Base-by-base conservation (phyloP, 2,888 invertebrate species). In the Sarcophaga rosellei region DNA sequence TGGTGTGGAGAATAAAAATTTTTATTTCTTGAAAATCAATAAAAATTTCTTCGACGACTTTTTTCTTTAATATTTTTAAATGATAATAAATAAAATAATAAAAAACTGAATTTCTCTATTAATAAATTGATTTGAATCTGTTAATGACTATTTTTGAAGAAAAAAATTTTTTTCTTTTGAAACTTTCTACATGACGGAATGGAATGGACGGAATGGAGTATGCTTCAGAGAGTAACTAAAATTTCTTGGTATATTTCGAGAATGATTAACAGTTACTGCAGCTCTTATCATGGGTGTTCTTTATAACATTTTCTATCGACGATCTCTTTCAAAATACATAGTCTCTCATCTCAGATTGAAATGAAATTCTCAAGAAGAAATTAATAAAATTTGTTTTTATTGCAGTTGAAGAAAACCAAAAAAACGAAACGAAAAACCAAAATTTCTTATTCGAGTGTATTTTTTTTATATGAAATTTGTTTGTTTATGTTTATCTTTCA, bases 81-180 rank as follows among this genome's bases (percentile, higher is more conserved):
- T 35, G 35, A 35, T 35, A 35, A 35, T 8, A 35, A 53, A 15
- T 47, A 47, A 15, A 47, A 61, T 3, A 25, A 15, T 4, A 47
- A 47, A 15, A 53, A 76, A 77, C 66, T 77, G 21, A 1, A 78
- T 70, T 86, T 84, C 81, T 70, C 12, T 81, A 79, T 84, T 84
- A 78, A 86, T 81, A 81, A 86, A 81, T 84, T 81, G 86, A 84
- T 84, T 75, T 62, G 10, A 75, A 84, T 86, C 86, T 53, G 53
- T 59, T 63, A 81, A 80, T 84, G 81, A 84, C 74, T 78, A 81
- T 77, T 79, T 82, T 35, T 10, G 10, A 35, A 35, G 35, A 35
- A 35, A 17, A 53, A 53, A 84, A 84, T 70, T 78, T 81, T 77
- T 75, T 85, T 78, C 84, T 77, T 75, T 85, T 23, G 20, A n/a